Conservation (phyloP, 2,888 invertebrate species). For the Cylloceria caligata region DNA sequence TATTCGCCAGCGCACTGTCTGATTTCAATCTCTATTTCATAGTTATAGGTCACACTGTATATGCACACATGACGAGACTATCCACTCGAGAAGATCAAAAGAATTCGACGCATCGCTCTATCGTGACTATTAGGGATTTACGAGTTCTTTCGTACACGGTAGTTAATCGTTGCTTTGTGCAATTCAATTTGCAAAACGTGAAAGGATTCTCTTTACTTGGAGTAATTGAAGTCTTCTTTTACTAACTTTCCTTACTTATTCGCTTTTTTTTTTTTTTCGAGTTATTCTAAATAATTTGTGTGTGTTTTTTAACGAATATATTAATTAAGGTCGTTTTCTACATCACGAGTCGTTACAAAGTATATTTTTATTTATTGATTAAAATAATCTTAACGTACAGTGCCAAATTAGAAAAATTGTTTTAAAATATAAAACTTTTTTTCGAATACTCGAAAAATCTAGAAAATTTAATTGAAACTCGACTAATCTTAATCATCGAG, state of each 20-base stretch:
- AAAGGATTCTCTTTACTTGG: no score
- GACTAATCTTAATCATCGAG: neutral
- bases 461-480: neutral
- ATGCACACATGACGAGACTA: slow-evolving; percentile 52
- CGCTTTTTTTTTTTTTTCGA: no score
- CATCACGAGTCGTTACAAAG: no score
- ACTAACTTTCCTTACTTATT: no score
- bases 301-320: no score
- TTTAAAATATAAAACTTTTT: no score
- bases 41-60: slow-evolving; percentile 45
- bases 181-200: neutral
- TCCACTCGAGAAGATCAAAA: slow-evolving; percentile 38
- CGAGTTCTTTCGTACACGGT: neutral
- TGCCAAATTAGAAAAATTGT: no score
- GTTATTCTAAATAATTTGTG: no score
- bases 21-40: slow-evolving; percentile 41
- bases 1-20: slow-evolving; percentile 51
- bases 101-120: slow-evolving; percentile 28
- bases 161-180: neutral
- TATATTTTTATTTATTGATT: no score
- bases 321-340: no score
- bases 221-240: no score
- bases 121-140: neutral
- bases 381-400: neutral
- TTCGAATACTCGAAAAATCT: no score